Evolutionary conservation across 2,888 invertebrate genomes (phyloP).

Genomic region (Lasius platythorax): DNA sequence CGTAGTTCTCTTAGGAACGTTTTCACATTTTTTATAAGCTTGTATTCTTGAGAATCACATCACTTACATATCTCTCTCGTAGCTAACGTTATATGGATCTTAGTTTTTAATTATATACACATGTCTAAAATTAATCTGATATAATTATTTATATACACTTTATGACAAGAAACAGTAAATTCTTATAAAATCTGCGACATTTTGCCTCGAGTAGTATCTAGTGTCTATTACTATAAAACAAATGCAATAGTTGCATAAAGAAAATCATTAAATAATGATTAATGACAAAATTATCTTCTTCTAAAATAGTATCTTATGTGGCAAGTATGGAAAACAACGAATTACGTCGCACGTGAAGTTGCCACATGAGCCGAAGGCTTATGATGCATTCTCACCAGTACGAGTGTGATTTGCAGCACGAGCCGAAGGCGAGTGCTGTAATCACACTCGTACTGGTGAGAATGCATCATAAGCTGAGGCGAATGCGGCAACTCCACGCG

Average conservation of each 20-base stretch:
- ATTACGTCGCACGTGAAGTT: too few relatives aligned
- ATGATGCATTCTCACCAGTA: too few relatives aligned
- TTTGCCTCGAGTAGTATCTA: neutral
- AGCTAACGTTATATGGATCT: neutral
- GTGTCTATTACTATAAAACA: neutral
- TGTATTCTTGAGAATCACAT: neutral
- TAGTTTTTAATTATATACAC: slow-evolving; percentile 6
- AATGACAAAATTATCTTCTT: neutral
- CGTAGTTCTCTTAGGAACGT: neutral
- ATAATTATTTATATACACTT: neutral
- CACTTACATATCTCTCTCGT: neutral
- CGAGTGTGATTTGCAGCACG: too few relatives aligned
- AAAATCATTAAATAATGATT: neutral
- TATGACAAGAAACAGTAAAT: neutral
- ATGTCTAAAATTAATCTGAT: neutral
- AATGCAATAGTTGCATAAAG: neutral
- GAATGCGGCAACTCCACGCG: too few relatives aligned
- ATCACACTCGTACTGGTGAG: too few relatives aligned
- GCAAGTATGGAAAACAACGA: too few relatives aligned
- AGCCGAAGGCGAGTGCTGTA: too few relatives aligned
- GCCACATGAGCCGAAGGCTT: too few relatives aligned
- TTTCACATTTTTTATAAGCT: neutral
- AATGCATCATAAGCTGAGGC: too few relatives aligned
- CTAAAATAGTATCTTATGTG: too few relatives aligned
- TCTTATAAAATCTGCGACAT: neutral